Evolutionary conservation across 2,888 invertebrate genomes (phyloP).

Genomic region (Platerodrilus igneus): DNA sequence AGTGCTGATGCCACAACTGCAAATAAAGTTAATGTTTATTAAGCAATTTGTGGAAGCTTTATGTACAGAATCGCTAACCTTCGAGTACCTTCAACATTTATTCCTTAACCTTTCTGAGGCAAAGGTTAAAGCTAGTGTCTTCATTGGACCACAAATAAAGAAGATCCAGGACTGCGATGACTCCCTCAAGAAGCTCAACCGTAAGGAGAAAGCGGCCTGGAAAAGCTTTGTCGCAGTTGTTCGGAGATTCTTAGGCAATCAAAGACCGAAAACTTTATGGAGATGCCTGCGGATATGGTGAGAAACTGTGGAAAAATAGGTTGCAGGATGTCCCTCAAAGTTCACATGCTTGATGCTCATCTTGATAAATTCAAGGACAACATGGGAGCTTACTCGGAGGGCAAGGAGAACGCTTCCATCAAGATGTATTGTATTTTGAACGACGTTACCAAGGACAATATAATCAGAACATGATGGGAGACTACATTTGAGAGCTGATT

Average conservation of each 20-base stretch:
- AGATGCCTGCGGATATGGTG: too few relatives aligned
- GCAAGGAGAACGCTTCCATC: slow-evolving; percentile 35
- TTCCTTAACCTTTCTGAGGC: too few relatives aligned
- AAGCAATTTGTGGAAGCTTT: too few relatives aligned
- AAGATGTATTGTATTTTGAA: slow-evolving; percentile 33
- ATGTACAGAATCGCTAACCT: too few relatives aligned
- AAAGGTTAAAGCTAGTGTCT: too few relatives aligned
- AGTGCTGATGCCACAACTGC: too few relatives aligned
- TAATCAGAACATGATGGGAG: slow-evolving; percentile 30
- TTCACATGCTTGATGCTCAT: slow-evolving; percentile 35
- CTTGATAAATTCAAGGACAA: slow-evolving; percentile 32
- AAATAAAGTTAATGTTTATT: too few relatives aligned
- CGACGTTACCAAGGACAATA: slow-evolving; percentile 30
- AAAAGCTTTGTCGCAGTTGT: slow-evolving; percentile 18
- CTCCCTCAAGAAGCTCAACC: too few relatives aligned
- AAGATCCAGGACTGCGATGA: too few relatives aligned
- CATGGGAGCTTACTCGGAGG: slow-evolving; percentile 33
- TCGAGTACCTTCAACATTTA: too few relatives aligned
- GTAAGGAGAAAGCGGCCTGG: too few relatives aligned
- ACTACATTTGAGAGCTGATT: slow-evolving; percentile 27
- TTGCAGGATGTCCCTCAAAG: slow-evolving; percentile 32
- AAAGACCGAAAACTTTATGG: slow-evolving; percentile 32
- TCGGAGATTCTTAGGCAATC: slow-evolving; percentile 25
- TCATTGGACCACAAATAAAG: too few relatives aligned
- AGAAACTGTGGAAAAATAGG: slow-evolving; percentile 30